Percentiles rank a stretch among this genome's conserved stretches.
Evolutionary conservation across 2,888 invertebrate species (phyloP).

Genomic region (Apamea crenata): DNA sequence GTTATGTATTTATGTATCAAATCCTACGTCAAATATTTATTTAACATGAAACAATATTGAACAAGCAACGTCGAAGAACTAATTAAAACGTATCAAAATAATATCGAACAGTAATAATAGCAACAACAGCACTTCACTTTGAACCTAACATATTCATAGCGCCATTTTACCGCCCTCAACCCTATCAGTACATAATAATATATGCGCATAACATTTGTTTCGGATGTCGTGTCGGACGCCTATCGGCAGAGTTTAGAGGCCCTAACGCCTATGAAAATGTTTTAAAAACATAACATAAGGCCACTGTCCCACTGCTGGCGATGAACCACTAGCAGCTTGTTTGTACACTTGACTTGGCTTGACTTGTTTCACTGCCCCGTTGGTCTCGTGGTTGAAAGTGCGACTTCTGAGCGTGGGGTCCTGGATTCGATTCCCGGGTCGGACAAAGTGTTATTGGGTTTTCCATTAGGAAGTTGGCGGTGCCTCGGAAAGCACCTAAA

Average conservation of each 20-base stretch:
- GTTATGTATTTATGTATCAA: no score
- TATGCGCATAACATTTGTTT: constrained; percentile 84
- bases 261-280: constrained; percentile 72
- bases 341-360: no score
- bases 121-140: background rate
- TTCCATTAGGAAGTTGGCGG: no score
- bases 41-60: background rate
- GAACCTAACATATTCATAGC: constrained; percentile 51
- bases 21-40: no score
- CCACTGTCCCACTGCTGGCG: background rate
- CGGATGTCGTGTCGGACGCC: constrained; percentile 71
- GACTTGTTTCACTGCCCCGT: no score
- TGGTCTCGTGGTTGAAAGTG: no score
- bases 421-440: no score
- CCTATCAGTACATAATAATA: constrained; percentile 78
- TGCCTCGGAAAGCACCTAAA: no score
- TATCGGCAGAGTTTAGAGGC: constrained; percentile 67
- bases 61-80: background rate
- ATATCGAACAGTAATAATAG: no score
- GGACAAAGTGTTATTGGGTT: no score
- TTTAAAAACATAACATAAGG: constrained; percentile 61
- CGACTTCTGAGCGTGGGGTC: no score
- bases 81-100: background rate
- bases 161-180: constrained; percentile 71
- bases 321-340: no score